phyloP scores from a whole-genome alignment of 1,140 invertebrate genomes.

The Eupristina koningsbergeri region DNA sequence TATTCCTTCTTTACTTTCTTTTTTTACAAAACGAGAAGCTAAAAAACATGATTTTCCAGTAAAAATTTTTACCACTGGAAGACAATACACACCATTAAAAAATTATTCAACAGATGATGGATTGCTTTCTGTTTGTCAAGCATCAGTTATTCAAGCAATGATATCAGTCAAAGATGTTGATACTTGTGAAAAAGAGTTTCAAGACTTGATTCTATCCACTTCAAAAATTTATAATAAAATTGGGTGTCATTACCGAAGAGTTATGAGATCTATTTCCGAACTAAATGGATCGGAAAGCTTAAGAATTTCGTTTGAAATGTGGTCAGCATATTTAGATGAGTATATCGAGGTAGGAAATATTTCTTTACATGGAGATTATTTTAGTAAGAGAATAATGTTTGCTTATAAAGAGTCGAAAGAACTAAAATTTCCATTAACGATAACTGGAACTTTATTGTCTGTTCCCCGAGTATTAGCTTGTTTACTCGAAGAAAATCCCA shows the following conservation, averaged over 20 bases:
- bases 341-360: conserved; percentile 81
- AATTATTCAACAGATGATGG: conserved; percentile 63
- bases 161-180: conserved; percentile 66
- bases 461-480: conserved; percentile 79
- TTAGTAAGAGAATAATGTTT: conserved; percentile 80
- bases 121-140: conserved; percentile 78
- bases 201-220: conserved; percentile 69
- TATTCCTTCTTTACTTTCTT: conserved; percentile 77
- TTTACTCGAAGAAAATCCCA: conserved; percentile 76
- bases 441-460: conserved; percentile 78
- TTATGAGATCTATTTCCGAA: conserved; percentile 73
- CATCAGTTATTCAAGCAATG: conserved; percentile 76
- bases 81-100: conserved; percentile 75
- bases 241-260: conserved; percentile 77
- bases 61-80: conserved; percentile 77
- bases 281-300: conserved; percentile 77
- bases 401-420: conserved; percentile 73
- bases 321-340: conserved; percentile 73
- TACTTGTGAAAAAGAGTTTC: conserved; percentile 68
- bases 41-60: conserved; percentile 75
- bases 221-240: conserved; percentile 75
- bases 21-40: conserved; percentile 77
- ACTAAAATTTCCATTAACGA: conserved; percentile 74
- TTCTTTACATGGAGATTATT: conserved; percentile 77
- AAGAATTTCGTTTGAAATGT: conserved; percentile 79